A percentile compares a stretch with the other conserved stretches of the same genome.
phyloP scores from a whole-genome alignment of 1,140 invertebrate species.

The Bombus consobrinus region DNA sequence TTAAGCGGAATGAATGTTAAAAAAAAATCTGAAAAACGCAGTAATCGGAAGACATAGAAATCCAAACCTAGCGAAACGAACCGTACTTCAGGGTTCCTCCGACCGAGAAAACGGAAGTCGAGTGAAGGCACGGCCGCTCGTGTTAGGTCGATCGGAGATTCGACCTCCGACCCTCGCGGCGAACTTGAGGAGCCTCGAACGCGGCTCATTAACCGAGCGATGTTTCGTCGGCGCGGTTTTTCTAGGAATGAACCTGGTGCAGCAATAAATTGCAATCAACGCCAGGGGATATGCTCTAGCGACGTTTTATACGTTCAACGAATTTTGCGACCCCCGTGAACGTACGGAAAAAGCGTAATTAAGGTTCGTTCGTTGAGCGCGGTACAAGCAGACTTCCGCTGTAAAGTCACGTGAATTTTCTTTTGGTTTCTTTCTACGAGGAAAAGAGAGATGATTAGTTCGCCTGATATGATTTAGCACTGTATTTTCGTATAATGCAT shows the following conservation, averaged over 20 bases:
- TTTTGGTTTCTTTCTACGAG: background rate
- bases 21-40: background rate
- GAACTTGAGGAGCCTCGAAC: conserved; percentile 44
- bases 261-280: conserved; percentile 56
- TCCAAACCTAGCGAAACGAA: background rate
- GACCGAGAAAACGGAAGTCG: conserved; percentile 38
- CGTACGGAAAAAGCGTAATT: conserved; percentile 24
- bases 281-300: conserved; percentile 3
- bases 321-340: conserved; percentile 21
- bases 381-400: background rate
- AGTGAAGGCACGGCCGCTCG: background rate
- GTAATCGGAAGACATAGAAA: too few relatives aligned
- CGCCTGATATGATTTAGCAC: background rate
- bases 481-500: background rate
- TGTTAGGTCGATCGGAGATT: conserved; percentile 38
- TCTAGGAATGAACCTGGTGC: conserved; percentile 26
- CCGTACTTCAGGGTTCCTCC: background rate
- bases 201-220: conserved; percentile 53
- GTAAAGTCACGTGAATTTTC: background rate
- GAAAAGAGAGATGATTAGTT: background rate
- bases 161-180: conserved; percentile 36
- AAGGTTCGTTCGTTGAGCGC: background rate
- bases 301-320: conserved; percentile 28
- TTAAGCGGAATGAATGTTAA: too few relatives aligned
- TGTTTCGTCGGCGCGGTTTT: conserved; percentile 45